Evolutionary conservation across 2,888 invertebrate genomes (phyloP).

Genomic region (Chrysina gloriosa): DNA sequence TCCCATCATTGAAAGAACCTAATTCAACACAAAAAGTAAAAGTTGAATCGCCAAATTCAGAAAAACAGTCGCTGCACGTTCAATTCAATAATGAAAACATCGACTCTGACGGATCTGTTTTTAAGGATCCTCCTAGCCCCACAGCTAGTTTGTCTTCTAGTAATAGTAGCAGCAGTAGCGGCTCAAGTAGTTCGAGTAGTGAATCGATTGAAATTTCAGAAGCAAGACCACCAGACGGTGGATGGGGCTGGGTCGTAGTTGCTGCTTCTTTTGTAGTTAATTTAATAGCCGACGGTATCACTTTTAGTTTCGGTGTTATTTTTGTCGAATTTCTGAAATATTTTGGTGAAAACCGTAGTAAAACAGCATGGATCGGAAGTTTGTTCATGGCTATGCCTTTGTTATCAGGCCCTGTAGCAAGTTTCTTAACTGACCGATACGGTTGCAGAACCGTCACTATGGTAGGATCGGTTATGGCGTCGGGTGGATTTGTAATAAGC

Average conservation of each 20-base stretch:
- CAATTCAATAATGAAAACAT: conserved; percentile 67
- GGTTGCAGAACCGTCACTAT: conserved; percentile 85
- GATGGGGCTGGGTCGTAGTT: conserved; percentile 95
- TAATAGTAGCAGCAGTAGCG: conserved; percentile 50
- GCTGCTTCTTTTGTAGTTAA: conserved; percentile 90
- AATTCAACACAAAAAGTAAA: conserved; percentile 34
- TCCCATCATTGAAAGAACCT: conserved; percentile 36
- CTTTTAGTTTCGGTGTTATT: conserved; percentile 92
- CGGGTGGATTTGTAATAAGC: conserved; percentile 81
- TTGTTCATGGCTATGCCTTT: conserved; percentile 93
- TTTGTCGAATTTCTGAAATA: conserved; percentile 87
- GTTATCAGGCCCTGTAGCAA: conserved; percentile 86
- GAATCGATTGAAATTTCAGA: conserved; percentile 75
- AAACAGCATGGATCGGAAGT: conserved; percentile 91
- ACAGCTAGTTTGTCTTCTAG: conserved; percentile 58
- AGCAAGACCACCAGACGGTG: conserved; percentile 85
- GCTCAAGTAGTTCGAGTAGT: conserved; percentile 70
- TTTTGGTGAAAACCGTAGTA: conserved; percentile 86
- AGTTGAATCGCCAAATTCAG: conserved; percentile 53
- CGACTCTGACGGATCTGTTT: conserved; percentile 47
- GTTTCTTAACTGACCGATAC: conserved; percentile 84
- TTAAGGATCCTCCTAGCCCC: conserved; percentile 51
- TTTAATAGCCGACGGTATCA: conserved; percentile 91
- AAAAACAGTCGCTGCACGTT: conserved; percentile 67
- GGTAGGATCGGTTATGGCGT: conserved; percentile 80